Evolutionary conservation across 2,797 vertebrate genomes (phyloP), one percentile per base, ranked within the genome.

Genomic region (Gallinago solitaria): DNA sequence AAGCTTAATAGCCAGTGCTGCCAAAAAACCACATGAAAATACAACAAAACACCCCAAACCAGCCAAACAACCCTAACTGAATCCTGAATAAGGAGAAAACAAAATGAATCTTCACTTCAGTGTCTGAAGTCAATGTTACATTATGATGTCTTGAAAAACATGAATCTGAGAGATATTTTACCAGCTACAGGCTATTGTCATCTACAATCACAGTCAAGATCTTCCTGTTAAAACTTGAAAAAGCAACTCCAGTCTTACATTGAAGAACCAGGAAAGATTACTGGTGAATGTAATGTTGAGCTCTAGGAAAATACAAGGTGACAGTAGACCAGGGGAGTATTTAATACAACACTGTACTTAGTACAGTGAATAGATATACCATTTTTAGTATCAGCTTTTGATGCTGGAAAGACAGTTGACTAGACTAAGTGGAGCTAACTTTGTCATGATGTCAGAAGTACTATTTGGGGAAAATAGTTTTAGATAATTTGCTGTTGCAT

Each of bases 101-200:
- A 69, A 88, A 93, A 54, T 25, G 3, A 69, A 77, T 83, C 23
- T 88, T 81, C 33, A 76, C 16, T 50, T 86, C 24, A 33, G 12
- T 25, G 6, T 83, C 47, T 73, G 51, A 63, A 88, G 51, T 23
- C 45, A 64, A 0, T 51, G 56, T 78, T 79, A 45, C 25, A 18
- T 69, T 81, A 76, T 56, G 30, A 70, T 57, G 30, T 91, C 70
- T 51, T 43, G 39, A 90, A 77, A 87, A 93, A 39, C 25, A 51
- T 45, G 60, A 87, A 56, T 75, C 76, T 81, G 83, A 91, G 88
- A 63, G 67, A 73, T 86, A 41, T 33, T 94, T 95, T 93, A 19
- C 63, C 67, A 84, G 8, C 76, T 79, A 68, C 23, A 61, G 21
- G 12, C 61, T 86, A 74, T 5, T 95, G 91, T 90, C 92, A 82